Evolutionary conservation across 1,140 invertebrate genomes (phyloP), one percentile per base, ranked within the genome.

Genomic region (Paralvinella palmiformis): DNA sequence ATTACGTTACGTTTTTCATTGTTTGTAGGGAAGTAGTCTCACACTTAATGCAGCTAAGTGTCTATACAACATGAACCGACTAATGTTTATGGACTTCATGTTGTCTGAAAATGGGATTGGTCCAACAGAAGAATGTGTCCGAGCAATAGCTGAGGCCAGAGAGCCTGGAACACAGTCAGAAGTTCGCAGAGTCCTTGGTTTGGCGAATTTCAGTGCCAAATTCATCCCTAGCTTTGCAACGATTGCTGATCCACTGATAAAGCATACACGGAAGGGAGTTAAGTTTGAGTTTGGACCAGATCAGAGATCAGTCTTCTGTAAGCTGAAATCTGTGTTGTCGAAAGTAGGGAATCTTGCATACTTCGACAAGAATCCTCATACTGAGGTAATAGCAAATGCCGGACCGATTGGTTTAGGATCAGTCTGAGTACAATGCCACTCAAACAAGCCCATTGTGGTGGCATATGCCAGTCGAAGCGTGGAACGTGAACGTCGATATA

Each of bases 401-500:
- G 5, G 45, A n/a, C 17, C 45, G 20, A 24, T 7, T 22, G 5
- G 45, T n/a, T 24, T 48, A 6, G 45, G 45, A 24, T 6, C 45
- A 48, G 45, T 48, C 5, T 48, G 20, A 17, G 5, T 48, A 5
- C 45, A 48, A 48, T n/a, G n/a, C n/a, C n/a, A n/a, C n/a, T n/a
- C n/a, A n/a, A n/a, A n/a, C n/a, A n/a, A n/a, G n/a, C n/a, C n/a
- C n/a, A n/a, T n/a, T n/a, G 37, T 41, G 37, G n/a, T 41, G n/a
- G 10, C 64, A 1, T 74, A 70, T 59, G 68, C 68, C 7, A 68
- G 65, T 44, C 36, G 69, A 37, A 56, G 63, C 31, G 52, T 59
- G 20, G 10, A 10, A 10, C 37, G 22, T 29, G 71, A 75, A 58
- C 45, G 55, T n/a, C 65, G 65, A 35, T 82, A 83, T 66, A 73